Conservation (phyloP, 2,113 vertebrate genomes). For the Elachura formosa region DNA sequence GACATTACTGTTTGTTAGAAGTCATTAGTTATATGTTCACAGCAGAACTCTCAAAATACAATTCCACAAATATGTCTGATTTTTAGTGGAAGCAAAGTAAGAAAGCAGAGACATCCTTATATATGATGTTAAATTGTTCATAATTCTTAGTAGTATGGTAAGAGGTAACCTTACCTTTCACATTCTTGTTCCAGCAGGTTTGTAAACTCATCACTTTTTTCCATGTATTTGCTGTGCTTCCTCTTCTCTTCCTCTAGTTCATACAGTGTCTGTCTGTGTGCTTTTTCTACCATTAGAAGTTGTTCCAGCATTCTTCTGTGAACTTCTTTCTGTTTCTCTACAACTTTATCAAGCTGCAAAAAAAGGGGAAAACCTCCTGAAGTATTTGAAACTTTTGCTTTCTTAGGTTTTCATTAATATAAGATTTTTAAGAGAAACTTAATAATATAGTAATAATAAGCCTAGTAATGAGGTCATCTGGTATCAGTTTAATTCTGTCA, state of each 20-base stretch:
- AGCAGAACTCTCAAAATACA: not conserved
- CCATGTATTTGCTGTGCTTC: conserved; percentile 78
- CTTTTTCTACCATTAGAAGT: conserved; percentile 78
- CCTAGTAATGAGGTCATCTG: not conserved
- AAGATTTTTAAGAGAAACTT: not conserved
- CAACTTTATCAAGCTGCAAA: conserved; percentile 80
- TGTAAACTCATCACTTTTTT: conserved; percentile 80
- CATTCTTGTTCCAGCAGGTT: conserved; percentile 83
- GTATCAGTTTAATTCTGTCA: not conserved
- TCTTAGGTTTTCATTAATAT: not conserved
- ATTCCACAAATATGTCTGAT: not conserved
- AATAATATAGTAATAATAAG: not conserved
- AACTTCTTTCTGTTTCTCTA: conserved; percentile 77
- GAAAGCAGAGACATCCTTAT: not conserved
- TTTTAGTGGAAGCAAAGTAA: not conserved
- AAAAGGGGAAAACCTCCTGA: not conserved
- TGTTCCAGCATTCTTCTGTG: conserved; percentile 78
- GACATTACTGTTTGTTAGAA: not conserved
- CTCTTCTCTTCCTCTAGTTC: conserved; percentile 82
- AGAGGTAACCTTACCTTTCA: conserved; percentile 81
- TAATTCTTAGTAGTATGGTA: not conserved
- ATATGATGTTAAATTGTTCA: not conserved
- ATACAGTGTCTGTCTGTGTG: conserved; percentile 74
- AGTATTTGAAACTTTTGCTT: not conserved
- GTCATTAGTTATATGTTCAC: not conserved